Percentiles rank a stretch among this genome's conserved stretches.
Conservation (phyloP, 2,113 vertebrate species). For the Neofelis nebulosa region DNA sequence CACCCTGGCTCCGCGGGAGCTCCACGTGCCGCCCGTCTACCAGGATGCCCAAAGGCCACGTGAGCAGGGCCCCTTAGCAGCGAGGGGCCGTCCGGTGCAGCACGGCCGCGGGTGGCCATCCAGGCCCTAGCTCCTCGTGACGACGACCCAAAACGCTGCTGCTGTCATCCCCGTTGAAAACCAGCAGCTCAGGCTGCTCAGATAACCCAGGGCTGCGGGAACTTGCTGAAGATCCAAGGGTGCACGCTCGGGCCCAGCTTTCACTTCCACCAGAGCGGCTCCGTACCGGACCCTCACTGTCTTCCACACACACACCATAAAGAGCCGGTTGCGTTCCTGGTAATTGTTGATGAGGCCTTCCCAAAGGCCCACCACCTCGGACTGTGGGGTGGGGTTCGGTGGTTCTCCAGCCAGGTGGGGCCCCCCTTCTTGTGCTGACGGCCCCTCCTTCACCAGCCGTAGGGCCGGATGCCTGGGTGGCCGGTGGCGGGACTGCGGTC, state of each 20-base stretch:
- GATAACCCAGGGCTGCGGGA: neutral
- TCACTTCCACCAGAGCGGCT: neutral
- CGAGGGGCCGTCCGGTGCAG: neutral
- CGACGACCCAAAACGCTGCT: neutral
- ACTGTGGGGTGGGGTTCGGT: neutral
- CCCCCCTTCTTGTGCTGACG: too few relatives aligned
- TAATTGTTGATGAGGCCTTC: neutral
- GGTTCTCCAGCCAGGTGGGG: neutral
- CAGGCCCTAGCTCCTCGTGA: neutral
- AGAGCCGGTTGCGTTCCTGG: too few relatives aligned
- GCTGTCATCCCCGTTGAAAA: neutral
- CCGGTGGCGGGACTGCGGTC: neutral
- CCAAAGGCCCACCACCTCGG: neutral
- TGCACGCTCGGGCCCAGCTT: neutral
- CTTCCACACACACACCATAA: fast-evolving
- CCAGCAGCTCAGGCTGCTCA: neutral
- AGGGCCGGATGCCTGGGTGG: neutral
- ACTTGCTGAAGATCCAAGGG: neutral
- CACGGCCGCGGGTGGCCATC: neutral
- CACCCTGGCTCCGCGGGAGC: too few relatives aligned
- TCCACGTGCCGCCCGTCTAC: fast-evolving
- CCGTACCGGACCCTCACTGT: neutral
- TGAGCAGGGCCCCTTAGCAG: neutral
- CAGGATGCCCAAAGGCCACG: neutral
- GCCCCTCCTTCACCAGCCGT: neutral